Conservation (phyloP, 2,888 invertebrate species). For the Drosophila helvetica region DNA sequence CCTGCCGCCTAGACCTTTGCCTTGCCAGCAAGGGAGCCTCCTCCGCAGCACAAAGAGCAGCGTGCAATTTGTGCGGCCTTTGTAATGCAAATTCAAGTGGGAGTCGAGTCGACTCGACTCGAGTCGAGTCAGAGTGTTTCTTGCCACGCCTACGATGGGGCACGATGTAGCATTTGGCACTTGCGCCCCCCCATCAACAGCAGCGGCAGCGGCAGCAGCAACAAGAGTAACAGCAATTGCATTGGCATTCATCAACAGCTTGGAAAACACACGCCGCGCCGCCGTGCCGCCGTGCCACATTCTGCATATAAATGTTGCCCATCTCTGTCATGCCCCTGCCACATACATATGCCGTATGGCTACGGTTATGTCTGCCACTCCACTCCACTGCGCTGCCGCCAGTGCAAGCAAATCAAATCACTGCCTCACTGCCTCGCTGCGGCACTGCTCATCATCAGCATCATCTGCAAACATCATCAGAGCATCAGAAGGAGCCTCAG, state of each 20-base stretch:
- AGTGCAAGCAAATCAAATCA: slow-evolving; percentile 67
- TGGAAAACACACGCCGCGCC: slow-evolving; percentile 58
- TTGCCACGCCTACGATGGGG: slow-evolving; percentile 66
- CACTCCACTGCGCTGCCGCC: slow-evolving; percentile 6
- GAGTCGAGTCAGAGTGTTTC: slow-evolving; percentile 51
- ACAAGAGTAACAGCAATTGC: slow-evolving; percentile 39
- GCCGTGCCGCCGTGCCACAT: slow-evolving; percentile 61
- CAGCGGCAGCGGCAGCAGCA: slow-evolving; percentile 18
- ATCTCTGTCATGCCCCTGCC: slow-evolving; percentile 42
- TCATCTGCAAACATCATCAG: slow-evolving; percentile 49
- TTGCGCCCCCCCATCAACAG: slow-evolving; percentile 52
- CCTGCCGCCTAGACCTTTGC: slow-evolving; percentile 18
- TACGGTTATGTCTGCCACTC: slow-evolving; percentile 14
- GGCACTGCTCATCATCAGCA: slow-evolving; percentile 49
- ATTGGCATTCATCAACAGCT: slow-evolving; percentile 75
- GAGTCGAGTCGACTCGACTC: slow-evolving; percentile 66
- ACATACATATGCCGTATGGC: slow-evolving; percentile 54
- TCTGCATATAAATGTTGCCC: slow-evolving; percentile 71
- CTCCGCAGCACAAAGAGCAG: slow-evolving; percentile 63
- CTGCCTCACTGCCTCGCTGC: slow-evolving; percentile 27
- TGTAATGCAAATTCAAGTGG: slow-evolving; percentile 79
- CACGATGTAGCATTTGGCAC: slow-evolving; percentile 61
- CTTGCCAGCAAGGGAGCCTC: slow-evolving; percentile 20
- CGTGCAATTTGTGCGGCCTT: slow-evolving; percentile 77
- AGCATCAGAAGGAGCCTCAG: slow-evolving; percentile 38